Conservation (phyloP, 2,888 invertebrate genomes). For the Agelastica alni region DNA sequence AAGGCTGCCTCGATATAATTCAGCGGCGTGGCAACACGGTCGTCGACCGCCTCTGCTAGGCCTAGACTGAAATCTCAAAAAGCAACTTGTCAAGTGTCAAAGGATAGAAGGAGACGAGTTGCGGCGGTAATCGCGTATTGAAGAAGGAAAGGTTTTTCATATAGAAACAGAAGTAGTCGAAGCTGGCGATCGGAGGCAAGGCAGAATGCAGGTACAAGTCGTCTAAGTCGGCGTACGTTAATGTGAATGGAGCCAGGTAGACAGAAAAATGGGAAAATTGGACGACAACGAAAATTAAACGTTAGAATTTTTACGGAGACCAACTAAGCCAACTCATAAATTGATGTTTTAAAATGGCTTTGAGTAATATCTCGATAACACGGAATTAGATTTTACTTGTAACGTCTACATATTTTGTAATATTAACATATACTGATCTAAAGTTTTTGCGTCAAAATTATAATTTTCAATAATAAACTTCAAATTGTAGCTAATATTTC, state of each 20-base stretch:
- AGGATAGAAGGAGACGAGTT: constrained; percentile 47
- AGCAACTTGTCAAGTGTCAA: constrained; percentile 58
- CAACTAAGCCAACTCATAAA: no score
- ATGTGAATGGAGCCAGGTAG: constrained; percentile 14
- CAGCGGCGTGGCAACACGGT: constrained; percentile 23
- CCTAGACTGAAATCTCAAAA: constrained; percentile 55
- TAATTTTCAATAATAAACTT: no score
- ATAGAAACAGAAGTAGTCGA: constrained; percentile 36
- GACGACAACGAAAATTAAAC: constrained; percentile 6
- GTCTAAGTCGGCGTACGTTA: constrained; percentile 8
- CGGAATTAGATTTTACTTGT: no score
- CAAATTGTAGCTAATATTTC: no score
- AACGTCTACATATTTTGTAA: no score
- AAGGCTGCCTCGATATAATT: no score
- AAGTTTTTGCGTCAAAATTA: no score
- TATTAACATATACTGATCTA: no score
- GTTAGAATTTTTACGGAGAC: no score
- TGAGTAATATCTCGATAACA: no score
- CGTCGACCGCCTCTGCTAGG: constrained; percentile 39
- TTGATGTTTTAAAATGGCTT: no score
- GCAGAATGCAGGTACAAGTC: constrained; percentile 49
- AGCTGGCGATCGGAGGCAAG: constrained; percentile 22
- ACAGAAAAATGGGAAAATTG: background rate
- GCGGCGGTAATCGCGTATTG: constrained; percentile 3
- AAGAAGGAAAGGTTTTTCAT: constrained; percentile 25